Conservation (phyloP, 37 sponge, comb jelly and placozoan genomes). For the Crambe crambe region DNA sequence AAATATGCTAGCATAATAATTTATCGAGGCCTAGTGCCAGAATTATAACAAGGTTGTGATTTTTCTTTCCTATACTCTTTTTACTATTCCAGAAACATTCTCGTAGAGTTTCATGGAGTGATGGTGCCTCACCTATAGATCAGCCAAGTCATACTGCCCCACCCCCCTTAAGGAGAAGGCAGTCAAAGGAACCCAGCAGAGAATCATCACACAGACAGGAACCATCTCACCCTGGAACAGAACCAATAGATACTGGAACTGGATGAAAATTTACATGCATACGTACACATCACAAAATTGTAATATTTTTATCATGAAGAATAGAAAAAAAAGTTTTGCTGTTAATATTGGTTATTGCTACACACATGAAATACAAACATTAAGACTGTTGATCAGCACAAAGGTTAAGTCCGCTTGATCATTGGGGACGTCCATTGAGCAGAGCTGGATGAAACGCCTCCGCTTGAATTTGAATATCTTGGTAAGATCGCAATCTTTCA, state of each 20-base stretch:
- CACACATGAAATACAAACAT: too few species aligned
- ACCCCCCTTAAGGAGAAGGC: constrained; percentile 27
- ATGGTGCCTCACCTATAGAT: neutral
- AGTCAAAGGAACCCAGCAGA: neutral
- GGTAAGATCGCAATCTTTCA: constrained; percentile 33
- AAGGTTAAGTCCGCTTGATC: too few species aligned
- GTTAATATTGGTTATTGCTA: too few species aligned
- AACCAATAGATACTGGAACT: too few species aligned
- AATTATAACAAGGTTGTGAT: too few species aligned
- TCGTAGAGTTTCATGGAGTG: constrained; percentile 13
- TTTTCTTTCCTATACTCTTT: neutral
- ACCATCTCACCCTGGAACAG: neutral
- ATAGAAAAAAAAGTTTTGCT: too few species aligned
- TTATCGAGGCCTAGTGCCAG: too few species aligned
- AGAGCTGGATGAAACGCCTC: constrained; percentile 73
- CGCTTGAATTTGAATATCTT: constrained; percentile 52
- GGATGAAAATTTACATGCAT: too few species aligned
- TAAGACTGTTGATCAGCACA: too few species aligned
- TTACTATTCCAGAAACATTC: constrained; percentile 10
- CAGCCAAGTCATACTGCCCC: constrained; percentile 13
- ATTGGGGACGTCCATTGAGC: constrained; percentile 77
- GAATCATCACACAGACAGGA: neutral
- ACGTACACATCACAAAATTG: too few species aligned
- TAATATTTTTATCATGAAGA: too few species aligned
- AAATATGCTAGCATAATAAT: too few species aligned